Conservation (phyloP, 2,113 vertebrate species). For the Cyprinodon variegatus region DNA sequence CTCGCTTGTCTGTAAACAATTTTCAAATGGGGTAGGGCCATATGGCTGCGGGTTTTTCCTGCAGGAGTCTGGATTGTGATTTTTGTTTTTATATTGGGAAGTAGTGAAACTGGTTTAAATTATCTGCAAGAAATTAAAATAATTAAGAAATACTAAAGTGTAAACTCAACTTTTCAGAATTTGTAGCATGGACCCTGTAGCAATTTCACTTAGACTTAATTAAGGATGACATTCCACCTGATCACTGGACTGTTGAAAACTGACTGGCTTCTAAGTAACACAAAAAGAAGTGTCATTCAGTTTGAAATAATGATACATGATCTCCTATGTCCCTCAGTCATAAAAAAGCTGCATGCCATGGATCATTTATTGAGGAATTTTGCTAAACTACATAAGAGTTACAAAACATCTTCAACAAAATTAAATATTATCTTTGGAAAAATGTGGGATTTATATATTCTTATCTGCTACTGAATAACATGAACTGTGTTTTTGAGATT, state of each 20-base stretch:
- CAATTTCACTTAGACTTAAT: constrained; percentile 54
- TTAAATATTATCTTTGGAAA: background rate
- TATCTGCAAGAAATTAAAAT: constrained; percentile 21
- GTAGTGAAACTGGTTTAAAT: constrained; percentile 14
- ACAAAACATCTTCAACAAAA: background rate
- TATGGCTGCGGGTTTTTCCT: constrained; percentile 32
- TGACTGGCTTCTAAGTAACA: constrained; percentile 48
- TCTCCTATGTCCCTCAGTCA: constrained; percentile 31
- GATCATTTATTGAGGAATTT: background rate
- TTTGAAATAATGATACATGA: constrained; percentile 57
- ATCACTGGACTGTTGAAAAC: constrained; percentile 57
- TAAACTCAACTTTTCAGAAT: constrained; percentile 44
- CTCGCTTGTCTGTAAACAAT: constrained; percentile 66
- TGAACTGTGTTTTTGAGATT: background rate
- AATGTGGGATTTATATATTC: background rate
- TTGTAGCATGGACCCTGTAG: constrained; percentile 44
- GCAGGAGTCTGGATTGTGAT: constrained; percentile 16
- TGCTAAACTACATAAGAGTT: background rate
- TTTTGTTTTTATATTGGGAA: constrained; percentile 36
- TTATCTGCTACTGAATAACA: background rate
- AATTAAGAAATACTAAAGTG: constrained; percentile 43
- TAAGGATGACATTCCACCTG: constrained; percentile 68
- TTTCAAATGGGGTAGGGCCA: constrained; percentile 41
- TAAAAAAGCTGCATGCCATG: constrained; percentile 28
- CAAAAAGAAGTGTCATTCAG: constrained; percentile 48